Conservation (phyloP, 1,140 invertebrate species). For the Cyclargus thomasi region DNA sequence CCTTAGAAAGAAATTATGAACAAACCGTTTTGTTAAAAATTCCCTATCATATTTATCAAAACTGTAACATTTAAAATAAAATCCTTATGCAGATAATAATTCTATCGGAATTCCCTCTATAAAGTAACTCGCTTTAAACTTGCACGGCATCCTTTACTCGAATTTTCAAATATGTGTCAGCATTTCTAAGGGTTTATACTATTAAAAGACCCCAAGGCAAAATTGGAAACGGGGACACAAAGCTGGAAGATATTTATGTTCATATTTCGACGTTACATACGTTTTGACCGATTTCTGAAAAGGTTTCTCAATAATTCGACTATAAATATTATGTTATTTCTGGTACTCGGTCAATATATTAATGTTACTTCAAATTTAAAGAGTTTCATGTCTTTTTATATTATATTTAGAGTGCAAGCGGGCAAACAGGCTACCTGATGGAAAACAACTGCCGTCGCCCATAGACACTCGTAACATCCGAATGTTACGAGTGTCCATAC, state of each 20-base stretch:
- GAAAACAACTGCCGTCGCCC: no score
- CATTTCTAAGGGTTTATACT: neutral
- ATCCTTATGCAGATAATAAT: neutral
- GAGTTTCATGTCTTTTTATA: no score
- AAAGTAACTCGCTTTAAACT: neutral
- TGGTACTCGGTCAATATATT: no score
- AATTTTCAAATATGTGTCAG: conserved; percentile 1
- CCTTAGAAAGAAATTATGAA: no score
- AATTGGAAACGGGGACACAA: neutral
- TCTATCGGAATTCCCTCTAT: neutral
- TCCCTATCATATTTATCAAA: neutral
- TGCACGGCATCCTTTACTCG: neutral
- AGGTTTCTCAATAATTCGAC: no score
- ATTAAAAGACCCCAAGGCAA: neutral
- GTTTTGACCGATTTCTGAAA: neutral
- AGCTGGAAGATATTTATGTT: neutral
- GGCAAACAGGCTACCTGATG: no score
- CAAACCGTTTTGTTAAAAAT: neutral
- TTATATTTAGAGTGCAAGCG: no score
- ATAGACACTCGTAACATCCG: no score
- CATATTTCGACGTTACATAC: neutral
- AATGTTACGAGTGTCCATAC: no score
- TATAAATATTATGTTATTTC: no score
- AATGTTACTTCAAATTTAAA: no score
- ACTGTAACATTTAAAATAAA: neutral